phyloP scores from a whole-genome alignment of 2,888 invertebrate genomes.

The Sinelater perroti region DNA sequence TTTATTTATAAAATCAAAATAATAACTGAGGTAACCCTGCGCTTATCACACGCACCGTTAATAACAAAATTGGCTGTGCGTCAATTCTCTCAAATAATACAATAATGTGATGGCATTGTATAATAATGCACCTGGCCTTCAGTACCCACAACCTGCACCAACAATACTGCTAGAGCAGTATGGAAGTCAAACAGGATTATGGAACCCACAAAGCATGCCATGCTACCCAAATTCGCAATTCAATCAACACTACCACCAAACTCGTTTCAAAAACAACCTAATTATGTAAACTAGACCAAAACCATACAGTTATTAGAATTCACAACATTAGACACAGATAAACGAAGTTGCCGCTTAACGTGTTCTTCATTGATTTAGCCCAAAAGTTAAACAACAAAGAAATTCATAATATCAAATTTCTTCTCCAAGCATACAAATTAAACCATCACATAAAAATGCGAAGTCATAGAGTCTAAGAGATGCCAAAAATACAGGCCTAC shows the following conservation, averaged over 20 bases:
- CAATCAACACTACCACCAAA: conserved; percentile 6
- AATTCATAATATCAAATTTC: too few relatives aligned
- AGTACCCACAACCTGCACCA: not conserved
- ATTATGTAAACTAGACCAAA: conserved; percentile 4
- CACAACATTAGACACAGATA: too few relatives aligned
- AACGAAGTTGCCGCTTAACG: too few relatives aligned
- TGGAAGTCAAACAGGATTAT: conserved; percentile 7
- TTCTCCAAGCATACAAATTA: too few relatives aligned
- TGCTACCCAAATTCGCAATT: conserved; percentile 1
- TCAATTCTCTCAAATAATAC: not conserved
- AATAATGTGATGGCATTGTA: not conserved
- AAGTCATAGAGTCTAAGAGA: too few relatives aligned
- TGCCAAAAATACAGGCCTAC: too few relatives aligned
- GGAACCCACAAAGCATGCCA: conserved; percentile 3
- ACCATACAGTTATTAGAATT: too few relatives aligned
- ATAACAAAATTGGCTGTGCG: conserved; percentile 1
- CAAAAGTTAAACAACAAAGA: too few relatives aligned
- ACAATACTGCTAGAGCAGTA: conserved; percentile 2
- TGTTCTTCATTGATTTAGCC: too few relatives aligned
- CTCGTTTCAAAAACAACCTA: conserved; percentile 3
- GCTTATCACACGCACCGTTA: not conserved
- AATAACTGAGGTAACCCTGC: too few relatives aligned
- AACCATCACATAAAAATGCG: too few relatives aligned
- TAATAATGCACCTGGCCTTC: not conserved
- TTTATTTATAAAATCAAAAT: too few relatives aligned